Base-by-base conservation (phyloP, 2,113 vertebrate genomes). In the Pollachius pollachius region DNA sequence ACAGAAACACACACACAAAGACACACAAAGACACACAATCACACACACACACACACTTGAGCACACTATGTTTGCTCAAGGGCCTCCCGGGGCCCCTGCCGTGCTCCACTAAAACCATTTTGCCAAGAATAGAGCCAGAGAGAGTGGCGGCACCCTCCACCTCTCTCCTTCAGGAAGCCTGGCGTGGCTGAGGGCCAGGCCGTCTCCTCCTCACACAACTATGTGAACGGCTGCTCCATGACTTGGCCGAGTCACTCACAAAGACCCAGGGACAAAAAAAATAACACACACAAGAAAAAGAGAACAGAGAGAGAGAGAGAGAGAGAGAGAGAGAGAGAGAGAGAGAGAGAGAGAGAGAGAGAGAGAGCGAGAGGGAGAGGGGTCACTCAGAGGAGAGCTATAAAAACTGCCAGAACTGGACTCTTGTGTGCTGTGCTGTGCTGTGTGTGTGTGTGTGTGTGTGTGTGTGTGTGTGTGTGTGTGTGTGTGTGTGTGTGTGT, bases 41-140 rank as follows among this genome's bases (percentile, higher is more conserved):
- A 63, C 73, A 90, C 88, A 89, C 89, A 89, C 84, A 86, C 77
- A 64, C 75, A 90, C 88, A 89, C 89, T 88, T 82, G 85, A 76
- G 61, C 75, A 90, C 87, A 89, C 90, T 84, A 80, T 84, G 90
- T 92, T 92, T 92, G 91, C 84, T 85, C 85, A 89, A 91, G 88
- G 79, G 83, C 83, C 86, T 71, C 79, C 72, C 72, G 72, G 75
- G 74, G 73, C 75, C 82, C 78, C 82, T 82, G 73, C 70, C 77
- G 71, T 68, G 80, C 81, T 63, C 74, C 81, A 84, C 87, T 90
- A 81, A 82, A 68, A 81, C 81, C 74, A 73, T 72, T 77, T 41
- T 41, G 37, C 81, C 75, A 84, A 27, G 81, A 85, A 84, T 86
- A 63, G 81, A 59, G 66, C 54, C 62, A 67, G 64, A 73, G 23